Percentiles rank a stretch among this genome's conserved stretches.
phyloP scores from a whole-genome alignment of 2,888 invertebrate genomes.

The Nephrocerus scutellatus region DNA sequence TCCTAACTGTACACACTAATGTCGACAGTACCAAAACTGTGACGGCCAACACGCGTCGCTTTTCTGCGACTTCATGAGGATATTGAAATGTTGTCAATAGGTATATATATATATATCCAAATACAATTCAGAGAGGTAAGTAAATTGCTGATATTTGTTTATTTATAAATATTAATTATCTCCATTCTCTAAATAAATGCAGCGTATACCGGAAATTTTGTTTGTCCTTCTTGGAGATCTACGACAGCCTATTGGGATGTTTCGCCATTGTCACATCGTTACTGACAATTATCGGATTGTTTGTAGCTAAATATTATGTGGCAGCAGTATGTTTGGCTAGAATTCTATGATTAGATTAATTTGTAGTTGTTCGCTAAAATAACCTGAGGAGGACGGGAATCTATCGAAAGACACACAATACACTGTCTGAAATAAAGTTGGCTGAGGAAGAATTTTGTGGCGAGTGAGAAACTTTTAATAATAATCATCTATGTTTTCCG shows the following conservation, averaged over 20 bases:
- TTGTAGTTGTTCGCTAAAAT: conserved; percentile 58
- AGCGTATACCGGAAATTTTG: conserved; percentile 39
- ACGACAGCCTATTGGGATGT: conserved; percentile 61
- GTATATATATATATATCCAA: conserved; percentile 59
- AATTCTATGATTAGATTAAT: conserved; percentile 53
- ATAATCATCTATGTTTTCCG: conserved; percentile 79
- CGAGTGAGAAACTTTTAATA: conserved; percentile 71
- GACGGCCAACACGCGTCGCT: conserved; percentile 62
- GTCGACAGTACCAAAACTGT: too few species aligned
- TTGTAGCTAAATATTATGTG: conserved; percentile 46
- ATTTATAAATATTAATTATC: conserved; percentile 42
- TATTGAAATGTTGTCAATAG: conserved; percentile 57
- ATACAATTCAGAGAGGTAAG: conserved; percentile 52
- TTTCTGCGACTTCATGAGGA: conserved; percentile 63
- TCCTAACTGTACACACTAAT: too few species aligned
- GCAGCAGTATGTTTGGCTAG: conserved; percentile 47
- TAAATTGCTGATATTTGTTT: too few species aligned
- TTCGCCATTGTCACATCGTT: conserved; percentile 55
- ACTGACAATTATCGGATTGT: conserved; percentile 51
- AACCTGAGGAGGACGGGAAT: conserved; percentile 54
- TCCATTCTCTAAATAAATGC: conserved; percentile 49
- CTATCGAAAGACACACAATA: conserved; percentile 51
- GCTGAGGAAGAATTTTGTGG: conserved; percentile 40
- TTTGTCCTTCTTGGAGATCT: conserved; percentile 42
- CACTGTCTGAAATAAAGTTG: conserved; percentile 38